These are phyloP conservation scores for Dendronephthya gigantea DNA, from an alignment of 64 coral and sea anemone species.

Conservation along the genomic window DNA sequence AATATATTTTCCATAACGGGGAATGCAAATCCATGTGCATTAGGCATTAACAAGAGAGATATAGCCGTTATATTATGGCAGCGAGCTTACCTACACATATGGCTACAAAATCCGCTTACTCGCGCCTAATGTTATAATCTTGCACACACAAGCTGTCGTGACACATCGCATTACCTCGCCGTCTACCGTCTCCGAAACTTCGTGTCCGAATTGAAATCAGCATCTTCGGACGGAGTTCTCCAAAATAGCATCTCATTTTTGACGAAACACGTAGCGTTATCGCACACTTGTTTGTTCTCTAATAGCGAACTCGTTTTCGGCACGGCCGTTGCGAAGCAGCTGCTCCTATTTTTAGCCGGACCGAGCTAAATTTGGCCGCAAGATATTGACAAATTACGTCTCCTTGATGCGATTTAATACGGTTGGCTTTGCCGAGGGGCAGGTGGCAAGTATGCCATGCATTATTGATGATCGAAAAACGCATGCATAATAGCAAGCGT, in stretches of 20 bases:
- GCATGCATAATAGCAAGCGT: background rate
- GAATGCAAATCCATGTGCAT: no score
- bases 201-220: no score
- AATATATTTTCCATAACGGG: no score
- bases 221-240: no score
- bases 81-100: no score
- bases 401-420: constrained; percentile 5
- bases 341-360: background rate
- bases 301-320: background rate
- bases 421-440: background rate
- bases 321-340: background rate
- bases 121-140: no score
- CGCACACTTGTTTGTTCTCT: background rate
- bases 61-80: no score
- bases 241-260: background rate
- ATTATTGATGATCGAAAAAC: background rate
- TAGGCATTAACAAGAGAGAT: no score
- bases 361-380: background rate
- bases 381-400: background rate
- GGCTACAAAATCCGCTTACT: no score
- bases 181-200: no score
- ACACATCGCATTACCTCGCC: no score
- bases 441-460: background rate
- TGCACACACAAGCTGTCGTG: no score
- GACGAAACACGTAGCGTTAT: background rate